Evolutionary conservation across 1,140 invertebrate species (phyloP).

Genomic region (Papilio machaon): DNA sequence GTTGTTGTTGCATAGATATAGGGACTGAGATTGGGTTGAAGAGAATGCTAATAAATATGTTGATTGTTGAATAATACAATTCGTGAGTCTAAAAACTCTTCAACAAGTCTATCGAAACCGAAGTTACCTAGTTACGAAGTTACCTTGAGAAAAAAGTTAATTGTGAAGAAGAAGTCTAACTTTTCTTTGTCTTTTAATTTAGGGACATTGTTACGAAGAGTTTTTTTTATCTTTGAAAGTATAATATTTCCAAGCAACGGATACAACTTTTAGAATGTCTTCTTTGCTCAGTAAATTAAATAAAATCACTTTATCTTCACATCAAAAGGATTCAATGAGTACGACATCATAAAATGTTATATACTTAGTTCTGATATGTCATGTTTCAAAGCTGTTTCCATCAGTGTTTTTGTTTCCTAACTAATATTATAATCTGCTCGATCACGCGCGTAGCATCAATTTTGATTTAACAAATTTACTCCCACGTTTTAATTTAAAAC

Average conservation of each 20-base stretch:
- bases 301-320: not conserved
- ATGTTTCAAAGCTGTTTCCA: not conserved
- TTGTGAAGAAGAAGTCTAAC: constrained; percentile 11
- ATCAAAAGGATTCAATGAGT: not conserved
- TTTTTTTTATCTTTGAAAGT: not conserved
- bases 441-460: not conserved
- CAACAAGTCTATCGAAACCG: not conserved
- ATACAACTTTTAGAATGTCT: not conserved
- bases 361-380: too few relatives aligned
- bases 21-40: too few relatives aligned
- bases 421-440: not conserved
- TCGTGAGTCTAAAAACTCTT: too few relatives aligned
- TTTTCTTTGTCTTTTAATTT: constrained; percentile 16
- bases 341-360: not conserved
- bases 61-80: too few relatives aligned
- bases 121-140: not conserved
- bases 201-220: not conserved
- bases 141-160: constrained; percentile 11
- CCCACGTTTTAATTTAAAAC: constrained; percentile 11
- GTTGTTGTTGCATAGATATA: too few relatives aligned
- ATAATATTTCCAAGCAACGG: not conserved
- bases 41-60: too few relatives aligned
- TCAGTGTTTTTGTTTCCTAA: not conserved
- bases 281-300: not conserved
- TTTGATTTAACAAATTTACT: constrained; percentile 22